phyloP scores from a whole-genome alignment of 2,113 vertebrate species.

The Seriola quinqueradiata region DNA sequence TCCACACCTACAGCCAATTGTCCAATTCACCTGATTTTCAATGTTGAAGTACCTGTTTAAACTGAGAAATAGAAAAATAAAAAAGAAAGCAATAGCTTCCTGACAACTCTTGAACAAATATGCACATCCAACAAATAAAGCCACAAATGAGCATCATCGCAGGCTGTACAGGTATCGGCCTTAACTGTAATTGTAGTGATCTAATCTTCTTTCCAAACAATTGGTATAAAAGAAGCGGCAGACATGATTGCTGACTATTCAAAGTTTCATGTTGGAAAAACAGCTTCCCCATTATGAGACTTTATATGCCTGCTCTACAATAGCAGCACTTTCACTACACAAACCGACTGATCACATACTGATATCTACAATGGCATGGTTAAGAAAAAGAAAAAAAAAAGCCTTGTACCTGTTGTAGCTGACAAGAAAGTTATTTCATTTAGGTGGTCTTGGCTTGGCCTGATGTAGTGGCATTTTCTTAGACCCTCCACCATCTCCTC shows the following conservation, averaged over 20 bases:
- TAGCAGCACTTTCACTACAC: neutral
- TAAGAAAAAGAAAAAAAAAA: no score
- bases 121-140: neutral
- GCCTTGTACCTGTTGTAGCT: neutral
- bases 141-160: neutral
- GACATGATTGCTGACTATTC: neutral
- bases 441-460: neutral
- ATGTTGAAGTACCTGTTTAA: neutral
- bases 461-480: neutral
- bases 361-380: neutral
- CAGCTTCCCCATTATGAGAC: slow-evolving; percentile 1
- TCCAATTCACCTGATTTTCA: neutral
- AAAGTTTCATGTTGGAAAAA: neutral
- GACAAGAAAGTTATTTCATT: slow-evolving; percentile 1
- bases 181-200: neutral
- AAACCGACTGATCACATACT: neutral
- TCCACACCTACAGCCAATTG: neutral
- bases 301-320: neutral
- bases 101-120: slow-evolving; percentile 3
- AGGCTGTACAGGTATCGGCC: neutral
- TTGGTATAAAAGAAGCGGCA: neutral
- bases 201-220: neutral
- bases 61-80: neutral
- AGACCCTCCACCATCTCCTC: neutral
- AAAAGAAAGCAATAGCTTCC: neutral